Evolutionary conservation across 2,113 vertebrate species (phyloP).

Genomic region (Pomatostomus ruficeps): DNA sequence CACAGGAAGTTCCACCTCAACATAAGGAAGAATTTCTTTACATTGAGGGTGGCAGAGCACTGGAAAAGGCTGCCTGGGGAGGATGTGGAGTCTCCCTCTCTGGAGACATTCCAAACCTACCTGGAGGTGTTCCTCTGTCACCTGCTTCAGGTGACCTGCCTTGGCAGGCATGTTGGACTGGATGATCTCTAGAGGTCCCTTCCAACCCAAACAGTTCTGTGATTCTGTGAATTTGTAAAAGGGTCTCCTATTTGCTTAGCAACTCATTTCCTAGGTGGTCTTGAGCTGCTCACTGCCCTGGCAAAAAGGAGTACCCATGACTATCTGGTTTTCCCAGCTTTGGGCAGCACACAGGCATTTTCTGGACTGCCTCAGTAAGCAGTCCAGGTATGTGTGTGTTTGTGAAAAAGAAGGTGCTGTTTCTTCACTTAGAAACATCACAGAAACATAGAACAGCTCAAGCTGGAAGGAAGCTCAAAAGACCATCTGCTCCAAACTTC

Average conservation of each 20-base stretch:
- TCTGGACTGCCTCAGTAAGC: background rate
- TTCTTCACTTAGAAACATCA: background rate
- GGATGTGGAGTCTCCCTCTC: background rate
- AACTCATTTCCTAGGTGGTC: background rate
- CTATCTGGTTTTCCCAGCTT: background rate
- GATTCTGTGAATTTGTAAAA: background rate
- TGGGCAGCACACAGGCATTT: background rate
- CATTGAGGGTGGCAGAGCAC: background rate
- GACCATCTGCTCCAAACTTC: background rate
- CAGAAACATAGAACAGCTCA: background rate
- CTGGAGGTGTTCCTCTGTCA: background rate
- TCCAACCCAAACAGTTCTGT: accelerated
- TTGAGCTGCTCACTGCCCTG: background rate
- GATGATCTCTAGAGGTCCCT: background rate
- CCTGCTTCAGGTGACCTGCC: background rate
- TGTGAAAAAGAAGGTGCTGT: background rate
- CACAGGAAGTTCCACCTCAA: background rate
- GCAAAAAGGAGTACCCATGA: background rate
- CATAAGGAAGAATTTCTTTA: background rate
- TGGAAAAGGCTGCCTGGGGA: background rate
- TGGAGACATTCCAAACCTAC: background rate
- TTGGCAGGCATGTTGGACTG: background rate
- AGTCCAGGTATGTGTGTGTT: background rate
- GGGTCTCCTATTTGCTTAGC: background rate
- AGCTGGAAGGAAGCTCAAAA: background rate